Base-by-base conservation (phyloP, 2,113 vertebrate genomes). In the Oryzias curvinotus region DNA sequence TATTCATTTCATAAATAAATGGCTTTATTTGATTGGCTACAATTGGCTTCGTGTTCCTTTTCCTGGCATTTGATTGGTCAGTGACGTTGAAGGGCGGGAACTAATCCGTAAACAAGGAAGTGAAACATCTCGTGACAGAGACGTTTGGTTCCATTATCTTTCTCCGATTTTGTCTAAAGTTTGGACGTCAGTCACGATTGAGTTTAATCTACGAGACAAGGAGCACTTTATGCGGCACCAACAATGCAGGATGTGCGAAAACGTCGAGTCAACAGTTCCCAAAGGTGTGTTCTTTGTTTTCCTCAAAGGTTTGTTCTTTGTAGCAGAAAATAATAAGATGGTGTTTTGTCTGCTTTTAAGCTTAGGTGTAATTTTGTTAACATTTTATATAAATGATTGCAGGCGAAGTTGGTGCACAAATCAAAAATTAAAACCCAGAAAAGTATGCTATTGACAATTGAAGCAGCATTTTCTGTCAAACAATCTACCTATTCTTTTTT, bases 221-320 rank as follows among this genome's bases (percentile, higher is more conserved):
- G 6, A 2, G 7, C 4, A 25, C 2, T 28, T 3, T 14, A 44
- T 48, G 53, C 10, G 3, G 21, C 28, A 23, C 5, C 8, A 14
- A 67, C 64, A 30, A 87, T 87, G 85, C 58, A 62, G 14, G 43
- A 47, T 18, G 19, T 51, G 26, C 69, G 86, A 62, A 84, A 77
- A 75, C 84, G 88, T 18, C 64, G 66, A 57, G 23, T 16, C 54
- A 77, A 26, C 14, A 55, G 68, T 45, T 25, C 5, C 14, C 57
- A 58, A 7, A 51, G 85, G 87, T 89, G 50, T 57, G 85, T 78
- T 46, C 5, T n/a, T n/a, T n/a, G n/a, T n/a, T n/a, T n/a, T n/a
- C n/a, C n/a, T n/a, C n/a, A n/a, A n/a, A n/a, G n/a, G n/a, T n/a
- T n/a, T n/a, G n/a, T n/a, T n/a, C n/a, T n/a, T 47, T 12, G 0